A percentile compares a stretch with the other conserved stretches of the same genome.
These are phyloP conservation scores for Miniopterus natalensis DNA, from an alignment of 2,113 vertebrate genomes.

Conservation along the genomic window DNA sequence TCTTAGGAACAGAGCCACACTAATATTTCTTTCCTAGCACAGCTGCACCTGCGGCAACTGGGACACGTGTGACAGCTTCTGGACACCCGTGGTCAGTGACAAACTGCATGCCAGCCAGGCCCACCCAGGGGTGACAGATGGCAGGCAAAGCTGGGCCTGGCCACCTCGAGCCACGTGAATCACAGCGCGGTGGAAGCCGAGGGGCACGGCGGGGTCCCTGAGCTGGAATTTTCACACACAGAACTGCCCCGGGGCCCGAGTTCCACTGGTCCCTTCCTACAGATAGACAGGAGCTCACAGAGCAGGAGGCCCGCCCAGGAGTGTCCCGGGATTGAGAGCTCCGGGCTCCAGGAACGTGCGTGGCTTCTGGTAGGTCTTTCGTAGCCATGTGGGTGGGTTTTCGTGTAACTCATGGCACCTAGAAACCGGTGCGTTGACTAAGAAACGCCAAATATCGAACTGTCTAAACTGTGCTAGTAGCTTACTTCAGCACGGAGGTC, in stretches of 20 bases:
- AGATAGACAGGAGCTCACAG: neutral
- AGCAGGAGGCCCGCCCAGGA: rapidly evolving
- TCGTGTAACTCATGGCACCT: neutral
- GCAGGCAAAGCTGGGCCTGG: too few species aligned
- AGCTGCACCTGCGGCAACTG: neutral
- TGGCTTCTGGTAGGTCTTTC: rapidly evolving
- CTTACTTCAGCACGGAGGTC: neutral
- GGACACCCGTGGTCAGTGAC: neutral
- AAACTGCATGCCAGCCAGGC: neutral
- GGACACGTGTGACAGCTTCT: too few species aligned
- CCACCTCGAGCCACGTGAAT: neutral
- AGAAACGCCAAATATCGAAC: too few species aligned
- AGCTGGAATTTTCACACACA: neutral
- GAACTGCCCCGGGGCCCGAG: neutral
- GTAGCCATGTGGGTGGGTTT: too few species aligned
- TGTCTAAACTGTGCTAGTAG: neutral
- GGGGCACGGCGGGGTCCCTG: neutral
- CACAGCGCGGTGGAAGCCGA: neutral
- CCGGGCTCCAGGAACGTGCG: rapidly evolving
- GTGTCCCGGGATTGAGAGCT: rapidly evolving
- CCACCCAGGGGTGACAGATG: rapidly evolving
- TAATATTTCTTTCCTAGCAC: too few species aligned
- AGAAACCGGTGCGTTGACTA: neutral
- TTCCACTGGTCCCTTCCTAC: neutral
- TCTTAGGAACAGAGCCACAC: neutral